phyloP scores from a whole-genome alignment of 1,140 invertebrate species.

The Brachionus paranguensis region DNA sequence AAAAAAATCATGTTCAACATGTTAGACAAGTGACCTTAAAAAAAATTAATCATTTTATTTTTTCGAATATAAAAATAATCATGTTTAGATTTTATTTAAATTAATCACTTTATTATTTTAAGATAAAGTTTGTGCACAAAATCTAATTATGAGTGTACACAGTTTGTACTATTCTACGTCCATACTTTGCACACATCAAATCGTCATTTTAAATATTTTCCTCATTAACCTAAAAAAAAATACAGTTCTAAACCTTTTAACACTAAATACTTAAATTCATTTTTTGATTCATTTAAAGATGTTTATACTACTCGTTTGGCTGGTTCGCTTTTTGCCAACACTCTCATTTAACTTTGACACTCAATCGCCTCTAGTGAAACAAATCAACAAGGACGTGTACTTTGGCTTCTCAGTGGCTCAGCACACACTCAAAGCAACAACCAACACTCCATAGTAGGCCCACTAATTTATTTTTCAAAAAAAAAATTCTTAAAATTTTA shows the following conservation, averaged over 20 bases:
- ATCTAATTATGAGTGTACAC: neutral
- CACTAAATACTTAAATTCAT: neutral
- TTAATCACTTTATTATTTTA: neutral
- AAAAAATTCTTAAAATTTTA: too few species aligned
- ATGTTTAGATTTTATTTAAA: neutral
- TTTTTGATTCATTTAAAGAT: neutral
- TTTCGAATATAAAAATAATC: neutral
- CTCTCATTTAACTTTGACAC: neutral
- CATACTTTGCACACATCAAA: constrained; percentile 2
- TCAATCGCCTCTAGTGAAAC: neutral
- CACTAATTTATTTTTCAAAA: neutral
- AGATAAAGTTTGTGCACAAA: neutral
- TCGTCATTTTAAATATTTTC: constrained; percentile 4
- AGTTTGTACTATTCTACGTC: neutral
- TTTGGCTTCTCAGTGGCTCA: constrained; percentile 38
- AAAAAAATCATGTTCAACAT: neutral
- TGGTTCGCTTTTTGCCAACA: neutral
- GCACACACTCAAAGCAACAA: neutral
- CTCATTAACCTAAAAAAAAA: constrained; percentile 5
- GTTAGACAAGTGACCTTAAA: neutral
- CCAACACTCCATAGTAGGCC: constrained; percentile 14
- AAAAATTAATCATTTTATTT: neutral
- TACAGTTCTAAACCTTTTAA: neutral
- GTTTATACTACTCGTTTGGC: neutral
- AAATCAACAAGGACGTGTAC: neutral